These are phyloP conservation scores for Cossypha niveicapilla DNA, from an alignment of 2,797 vertebrate genomes.

Conservation along the genomic window DNA sequence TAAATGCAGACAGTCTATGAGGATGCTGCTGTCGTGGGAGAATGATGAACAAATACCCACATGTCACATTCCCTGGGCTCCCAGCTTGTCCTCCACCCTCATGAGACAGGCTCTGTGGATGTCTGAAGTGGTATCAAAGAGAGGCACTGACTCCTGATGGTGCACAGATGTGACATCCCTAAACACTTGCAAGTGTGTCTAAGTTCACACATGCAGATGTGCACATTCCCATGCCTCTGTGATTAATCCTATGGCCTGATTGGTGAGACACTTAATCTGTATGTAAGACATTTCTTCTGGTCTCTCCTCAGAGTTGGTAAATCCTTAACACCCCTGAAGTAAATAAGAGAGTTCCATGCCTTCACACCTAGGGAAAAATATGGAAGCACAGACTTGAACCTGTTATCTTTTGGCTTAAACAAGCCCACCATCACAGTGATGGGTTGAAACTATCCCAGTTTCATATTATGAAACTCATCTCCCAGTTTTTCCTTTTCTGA, in stretches of 20 bases:
- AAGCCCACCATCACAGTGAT: neutral
- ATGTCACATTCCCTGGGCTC: neutral
- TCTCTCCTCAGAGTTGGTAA: neutral
- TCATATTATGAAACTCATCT: neutral
- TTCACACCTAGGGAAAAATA: neutral
- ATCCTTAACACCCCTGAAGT: neutral
- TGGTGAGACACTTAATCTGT: neutral
- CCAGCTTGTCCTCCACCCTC: neutral
- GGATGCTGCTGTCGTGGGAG: neutral
- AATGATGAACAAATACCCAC: neutral
- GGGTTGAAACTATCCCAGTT: neutral
- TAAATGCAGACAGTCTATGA: neutral
- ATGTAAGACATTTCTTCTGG: neutral
- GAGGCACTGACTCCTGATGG: neutral
- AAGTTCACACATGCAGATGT: neutral
- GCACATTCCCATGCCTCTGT: neutral
- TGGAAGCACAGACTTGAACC: neutral
- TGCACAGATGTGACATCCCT: neutral
- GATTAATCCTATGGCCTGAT: neutral
- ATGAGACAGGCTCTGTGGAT: neutral
- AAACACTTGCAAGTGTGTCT: neutral
- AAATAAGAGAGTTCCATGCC: neutral
- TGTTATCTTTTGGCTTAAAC: neutral
- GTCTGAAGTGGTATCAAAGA: neutral
- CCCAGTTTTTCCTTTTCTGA: neutral